These are phyloP conservation scores for Plusia festucae DNA, from an alignment of 2,888 invertebrate species.

Conservation along the genomic window DNA sequence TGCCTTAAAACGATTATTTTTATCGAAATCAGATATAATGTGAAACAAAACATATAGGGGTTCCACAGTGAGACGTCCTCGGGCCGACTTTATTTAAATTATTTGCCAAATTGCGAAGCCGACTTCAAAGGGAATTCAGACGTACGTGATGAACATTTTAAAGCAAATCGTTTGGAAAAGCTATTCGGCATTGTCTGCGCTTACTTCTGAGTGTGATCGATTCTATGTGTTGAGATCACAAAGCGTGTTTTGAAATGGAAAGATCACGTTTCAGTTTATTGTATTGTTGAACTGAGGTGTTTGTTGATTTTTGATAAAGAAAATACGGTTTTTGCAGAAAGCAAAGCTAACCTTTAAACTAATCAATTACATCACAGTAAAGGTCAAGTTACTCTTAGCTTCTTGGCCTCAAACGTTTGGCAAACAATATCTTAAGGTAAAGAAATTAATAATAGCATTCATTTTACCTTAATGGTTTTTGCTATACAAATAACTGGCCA, in stretches of 20 bases:
- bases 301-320: neutral
- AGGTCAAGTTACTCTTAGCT: neutral
- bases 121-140: constrained; percentile 67
- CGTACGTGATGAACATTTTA: constrained; percentile 72
- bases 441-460: neutral
- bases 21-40: constrained; percentile 43
- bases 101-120: constrained; percentile 69
- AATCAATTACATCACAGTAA: neutral
- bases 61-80: constrained; percentile 47
- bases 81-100: constrained; percentile 69
- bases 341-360: neutral
- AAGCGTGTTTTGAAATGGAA: constrained; percentile 47
- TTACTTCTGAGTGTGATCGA: constrained; percentile 52
- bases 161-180: constrained; percentile 67
- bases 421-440: neutral
- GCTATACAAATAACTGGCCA: neutral
- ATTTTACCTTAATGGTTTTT: neutral
- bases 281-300: constrained; percentile 14
- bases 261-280: constrained; percentile 38
- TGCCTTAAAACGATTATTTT: constrained; percentile 34
- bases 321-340: neutral
- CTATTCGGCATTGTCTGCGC: constrained; percentile 61
- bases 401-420: neutral
- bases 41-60: constrained; percentile 44
- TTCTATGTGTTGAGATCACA: constrained; percentile 49